Conservation (phyloP, 92 coral and sea anemone genomes). For the Pocillopora meandrina region DNA sequence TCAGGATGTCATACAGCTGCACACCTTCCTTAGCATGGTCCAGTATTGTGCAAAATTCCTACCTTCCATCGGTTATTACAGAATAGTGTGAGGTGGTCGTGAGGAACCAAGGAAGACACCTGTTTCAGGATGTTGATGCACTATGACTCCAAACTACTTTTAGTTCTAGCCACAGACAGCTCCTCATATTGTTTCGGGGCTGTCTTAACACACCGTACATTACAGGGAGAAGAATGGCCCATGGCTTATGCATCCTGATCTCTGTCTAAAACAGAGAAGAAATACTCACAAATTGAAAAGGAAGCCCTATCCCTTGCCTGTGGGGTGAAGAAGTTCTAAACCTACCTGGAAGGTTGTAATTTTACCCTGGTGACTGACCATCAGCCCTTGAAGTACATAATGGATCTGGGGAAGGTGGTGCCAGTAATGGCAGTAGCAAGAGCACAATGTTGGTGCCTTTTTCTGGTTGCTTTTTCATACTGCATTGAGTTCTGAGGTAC, state of each 20-base stretch:
- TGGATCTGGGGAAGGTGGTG: background rate
- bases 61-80: slow-evolving; percentile 42
- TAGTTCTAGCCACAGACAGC: slow-evolving; percentile 29
- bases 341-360: too few relatives aligned
- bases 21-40: background rate
- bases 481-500: slow-evolving; percentile 33
- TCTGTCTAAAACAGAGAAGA: background rate
- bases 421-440: slow-evolving; percentile 54
- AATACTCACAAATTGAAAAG: slow-evolving; percentile 58
- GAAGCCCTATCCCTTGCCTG: slow-evolving; percentile 41
- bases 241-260: slow-evolving; percentile 41
- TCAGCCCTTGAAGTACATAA: too few relatives aligned
- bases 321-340: too few relatives aligned
- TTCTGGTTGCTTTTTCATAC: slow-evolving; percentile 37
- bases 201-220: slow-evolving; percentile 25
- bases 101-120: slow-evolving; percentile 29
- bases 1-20: background rate
- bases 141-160: too few relatives aligned
- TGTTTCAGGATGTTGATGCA: slow-evolving; percentile 10
- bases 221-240: slow-evolving; percentile 33
- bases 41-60: slow-evolving; percentile 47
- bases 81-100: slow-evolving; percentile 36
- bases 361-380: too few relatives aligned
- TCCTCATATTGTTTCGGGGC: slow-evolving; percentile 7
- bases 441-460: background rate